A percentile compares a stretch with the other conserved stretches of the same genome.
Conservation (phyloP, 1,140 invertebrate species). For the Drosophila parabipectinata region DNA sequence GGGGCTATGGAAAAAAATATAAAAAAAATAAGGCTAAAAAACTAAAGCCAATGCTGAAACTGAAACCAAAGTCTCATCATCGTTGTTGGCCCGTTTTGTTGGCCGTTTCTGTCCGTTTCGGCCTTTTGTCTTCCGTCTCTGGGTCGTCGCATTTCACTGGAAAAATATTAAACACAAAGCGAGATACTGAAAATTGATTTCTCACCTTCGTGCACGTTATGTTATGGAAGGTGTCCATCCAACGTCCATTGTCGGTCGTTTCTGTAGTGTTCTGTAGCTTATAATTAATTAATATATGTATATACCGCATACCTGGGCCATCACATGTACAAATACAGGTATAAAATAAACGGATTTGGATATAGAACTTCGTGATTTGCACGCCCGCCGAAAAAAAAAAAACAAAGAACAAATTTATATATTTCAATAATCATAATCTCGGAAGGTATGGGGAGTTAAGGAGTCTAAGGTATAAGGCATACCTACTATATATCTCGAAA, state of each 20-base stretch:
- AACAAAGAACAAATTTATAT: background rate
- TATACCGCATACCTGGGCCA: background rate
- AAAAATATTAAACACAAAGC: slow-evolving; percentile 81
- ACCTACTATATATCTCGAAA: background rate
- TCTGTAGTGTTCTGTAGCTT: slow-evolving; percentile 30
- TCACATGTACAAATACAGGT: slow-evolving; percentile 19
- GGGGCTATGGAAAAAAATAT: slow-evolving; percentile 20
- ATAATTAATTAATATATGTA: slow-evolving; percentile 80
- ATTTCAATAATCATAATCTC: slow-evolving; percentile 67
- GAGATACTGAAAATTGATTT: slow-evolving; percentile 83
- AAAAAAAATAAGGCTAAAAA: background rate
- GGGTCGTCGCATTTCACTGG: slow-evolving; percentile 73
- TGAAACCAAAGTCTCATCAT: slow-evolving; percentile 20
- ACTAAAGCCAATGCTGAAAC: slow-evolving; percentile 4
- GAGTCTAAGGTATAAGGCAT: background rate
- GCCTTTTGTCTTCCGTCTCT: background rate
- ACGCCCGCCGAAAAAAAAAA: slow-evolving; percentile 41
- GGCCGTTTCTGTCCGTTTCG: background rate
- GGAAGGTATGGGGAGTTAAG: background rate
- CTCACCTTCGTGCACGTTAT: slow-evolving; percentile 82
- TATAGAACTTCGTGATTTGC: slow-evolving; percentile 59
- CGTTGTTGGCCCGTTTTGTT: slow-evolving; percentile 18
- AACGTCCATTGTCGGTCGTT: slow-evolving; percentile 14
- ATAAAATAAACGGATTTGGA: slow-evolving; percentile 43
- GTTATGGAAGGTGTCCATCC: slow-evolving; percentile 14